These are phyloP conservation scores for Poecilia picta DNA, from an alignment of 2,797 vertebrate species.

Conservation along the genomic window DNA sequence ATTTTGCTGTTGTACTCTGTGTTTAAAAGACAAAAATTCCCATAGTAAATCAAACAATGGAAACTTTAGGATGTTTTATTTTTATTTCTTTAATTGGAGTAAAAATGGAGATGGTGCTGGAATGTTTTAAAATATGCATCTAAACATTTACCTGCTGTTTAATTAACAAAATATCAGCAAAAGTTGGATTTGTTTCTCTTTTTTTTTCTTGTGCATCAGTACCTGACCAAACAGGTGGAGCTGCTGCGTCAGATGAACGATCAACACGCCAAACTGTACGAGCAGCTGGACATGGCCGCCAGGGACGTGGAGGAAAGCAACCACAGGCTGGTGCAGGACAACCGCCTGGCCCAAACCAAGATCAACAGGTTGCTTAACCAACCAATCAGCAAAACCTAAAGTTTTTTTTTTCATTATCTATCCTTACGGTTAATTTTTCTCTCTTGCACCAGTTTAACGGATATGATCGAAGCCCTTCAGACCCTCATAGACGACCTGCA, in stretches of 20 bases:
- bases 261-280: conserved; percentile 95
- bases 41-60: not conserved
- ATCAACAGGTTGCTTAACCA: conserved; percentile 83
- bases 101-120: not conserved
- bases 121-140: not conserved
- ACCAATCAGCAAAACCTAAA: not conserved
- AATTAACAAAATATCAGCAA: not conserved
- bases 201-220: conserved; percentile 60
- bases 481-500: conserved; percentile 90
- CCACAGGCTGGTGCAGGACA: conserved; percentile 88
- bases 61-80: not conserved
- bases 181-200: not conserved
- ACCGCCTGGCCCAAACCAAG: conserved; percentile 88
- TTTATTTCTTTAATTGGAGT: not conserved
- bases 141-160: not conserved
- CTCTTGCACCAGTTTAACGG: conserved; percentile 84
- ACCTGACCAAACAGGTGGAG: conserved; percentile 91
- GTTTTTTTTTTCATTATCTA: not conserved
- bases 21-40: not conserved
- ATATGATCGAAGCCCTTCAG: conserved; percentile 90
- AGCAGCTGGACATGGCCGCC: conserved; percentile 91
- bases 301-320: conserved; percentile 92
- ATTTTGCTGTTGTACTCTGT: not conserved
- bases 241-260: conserved; percentile 94
- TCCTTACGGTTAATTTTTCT: not conserved